Conservation (phyloP, 2,113 vertebrate species). For the Mustelus asterias region DNA sequence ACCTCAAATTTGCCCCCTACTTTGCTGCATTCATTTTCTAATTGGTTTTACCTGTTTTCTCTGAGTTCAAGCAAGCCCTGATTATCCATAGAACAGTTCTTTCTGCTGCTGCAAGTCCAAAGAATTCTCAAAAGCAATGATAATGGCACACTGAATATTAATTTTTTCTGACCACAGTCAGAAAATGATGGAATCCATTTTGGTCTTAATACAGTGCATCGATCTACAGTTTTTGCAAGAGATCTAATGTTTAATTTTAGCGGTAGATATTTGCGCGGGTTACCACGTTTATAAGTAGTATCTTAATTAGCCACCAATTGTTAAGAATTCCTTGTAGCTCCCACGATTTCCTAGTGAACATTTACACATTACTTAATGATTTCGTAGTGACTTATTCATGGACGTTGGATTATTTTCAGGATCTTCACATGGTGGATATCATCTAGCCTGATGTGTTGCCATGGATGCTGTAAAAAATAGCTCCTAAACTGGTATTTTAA, state of each 20-base stretch:
- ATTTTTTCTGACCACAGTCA: background rate
- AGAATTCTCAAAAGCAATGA: background rate
- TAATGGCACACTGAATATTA: background rate
- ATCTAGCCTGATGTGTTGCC: background rate
- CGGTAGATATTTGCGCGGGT: background rate
- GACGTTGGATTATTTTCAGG: background rate
- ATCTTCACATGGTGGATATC: background rate
- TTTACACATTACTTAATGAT: too few relatives aligned
- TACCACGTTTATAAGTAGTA: background rate
- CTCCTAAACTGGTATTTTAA: background rate
- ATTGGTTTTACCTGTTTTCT: background rate
- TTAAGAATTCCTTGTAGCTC: background rate
- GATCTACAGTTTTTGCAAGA: background rate
- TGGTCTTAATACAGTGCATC: background rate
- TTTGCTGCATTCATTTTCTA: background rate
- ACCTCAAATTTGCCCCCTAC: background rate
- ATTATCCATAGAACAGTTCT: background rate
- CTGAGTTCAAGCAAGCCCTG: background rate
- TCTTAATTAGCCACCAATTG: background rate
- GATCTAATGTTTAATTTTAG: background rate
- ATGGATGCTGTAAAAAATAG: background rate
- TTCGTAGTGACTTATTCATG: background rate
- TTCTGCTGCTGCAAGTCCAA: background rate
- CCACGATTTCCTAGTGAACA: background rate
- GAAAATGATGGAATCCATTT: background rate